Evolutionary conservation across 2,888 invertebrate genomes (phyloP).

Genomic region (Colostygia pectinataria): DNA sequence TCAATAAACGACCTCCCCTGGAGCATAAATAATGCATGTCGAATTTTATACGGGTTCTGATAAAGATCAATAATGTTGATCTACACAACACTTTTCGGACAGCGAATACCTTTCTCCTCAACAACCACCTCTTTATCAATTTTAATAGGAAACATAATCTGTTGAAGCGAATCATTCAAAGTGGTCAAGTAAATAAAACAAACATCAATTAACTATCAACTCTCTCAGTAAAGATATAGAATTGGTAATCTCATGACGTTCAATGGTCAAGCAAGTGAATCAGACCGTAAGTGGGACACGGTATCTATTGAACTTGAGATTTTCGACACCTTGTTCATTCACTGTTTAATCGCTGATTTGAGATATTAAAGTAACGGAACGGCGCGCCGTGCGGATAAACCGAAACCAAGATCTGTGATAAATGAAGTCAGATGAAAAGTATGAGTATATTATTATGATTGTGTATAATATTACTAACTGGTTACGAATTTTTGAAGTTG

Average conservation of each 20-base stretch:
- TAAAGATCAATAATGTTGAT: conserved; percentile 58
- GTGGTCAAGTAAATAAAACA: conserved; percentile 1
- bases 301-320: conserved; percentile 40
- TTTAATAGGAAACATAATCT: conserved; percentile 5
- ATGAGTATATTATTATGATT: too few relatives aligned
- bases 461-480: too few relatives aligned
- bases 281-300: conserved; percentile 43
- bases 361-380: conserved; percentile 33
- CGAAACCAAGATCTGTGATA: conserved; percentile 14
- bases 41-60: conserved; percentile 62
- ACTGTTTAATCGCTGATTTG: conserved; percentile 33
- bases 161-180: conserved; percentile 5
- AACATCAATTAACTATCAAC: background rate
- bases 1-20: conserved; percentile 71
- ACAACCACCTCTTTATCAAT: conserved; percentile 9
- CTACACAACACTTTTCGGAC: conserved; percentile 25
- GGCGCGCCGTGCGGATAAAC: conserved; percentile 10
- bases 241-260: conserved; percentile 12
- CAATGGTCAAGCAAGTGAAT: conserved; percentile 28
- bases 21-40: conserved; percentile 78
- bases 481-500: too few relatives aligned
- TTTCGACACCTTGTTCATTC: conserved; percentile 37
- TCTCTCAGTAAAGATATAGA: background rate
- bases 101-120: conserved; percentile 4
- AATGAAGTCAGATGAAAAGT: conserved; percentile 1